Percentiles rank a stretch among this genome's conserved stretches.
Conservation (phyloP, 2,888 invertebrate genomes). For the Hipparchia sbordonii region DNA sequence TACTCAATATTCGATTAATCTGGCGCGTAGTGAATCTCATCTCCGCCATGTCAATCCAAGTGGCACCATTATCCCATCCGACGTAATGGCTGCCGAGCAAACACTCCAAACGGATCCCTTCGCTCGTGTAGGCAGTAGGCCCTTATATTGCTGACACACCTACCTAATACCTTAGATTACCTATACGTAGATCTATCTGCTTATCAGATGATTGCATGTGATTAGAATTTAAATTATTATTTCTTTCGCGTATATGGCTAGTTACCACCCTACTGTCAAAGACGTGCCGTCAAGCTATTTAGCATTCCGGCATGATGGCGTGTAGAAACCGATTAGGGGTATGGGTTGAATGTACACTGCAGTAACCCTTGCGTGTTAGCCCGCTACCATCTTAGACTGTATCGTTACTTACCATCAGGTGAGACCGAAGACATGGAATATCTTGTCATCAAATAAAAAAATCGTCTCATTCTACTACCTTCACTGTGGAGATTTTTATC, state of each 20-base stretch:
- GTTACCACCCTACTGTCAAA: too few species aligned
- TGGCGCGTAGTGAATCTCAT: constrained; percentile 43
- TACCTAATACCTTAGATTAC: not conserved
- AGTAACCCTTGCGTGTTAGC: too few species aligned
- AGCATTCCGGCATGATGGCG: too few species aligned
- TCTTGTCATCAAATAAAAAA: too few species aligned
- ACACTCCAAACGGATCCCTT: constrained; percentile 55
- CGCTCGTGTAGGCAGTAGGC: constrained; percentile 17
- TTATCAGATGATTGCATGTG: not conserved
- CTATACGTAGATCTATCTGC: not conserved
- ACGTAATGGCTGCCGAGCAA: constrained; percentile 66
- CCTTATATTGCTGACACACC: constrained; percentile 12
- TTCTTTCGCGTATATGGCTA: not conserved
- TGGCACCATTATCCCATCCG: constrained; percentile 71
- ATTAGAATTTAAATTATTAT: not conserved
- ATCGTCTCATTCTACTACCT: too few species aligned
- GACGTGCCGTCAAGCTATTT: too few species aligned
- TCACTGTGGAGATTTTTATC: too few species aligned
- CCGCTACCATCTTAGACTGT: too few species aligned
- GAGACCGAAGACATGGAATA: too few species aligned
- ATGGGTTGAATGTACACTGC: too few species aligned
- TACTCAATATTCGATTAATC: constrained; percentile 60
- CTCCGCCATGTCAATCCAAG: constrained; percentile 47
- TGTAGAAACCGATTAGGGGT: too few species aligned
- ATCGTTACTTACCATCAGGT: too few species aligned